Percentiles rank a stretch among this genome's conserved stretches.
These are phyloP conservation scores for Zaprionus ghesquierei DNA, from an alignment of 1,140 invertebrate genomes.

Conservation along the genomic window DNA sequence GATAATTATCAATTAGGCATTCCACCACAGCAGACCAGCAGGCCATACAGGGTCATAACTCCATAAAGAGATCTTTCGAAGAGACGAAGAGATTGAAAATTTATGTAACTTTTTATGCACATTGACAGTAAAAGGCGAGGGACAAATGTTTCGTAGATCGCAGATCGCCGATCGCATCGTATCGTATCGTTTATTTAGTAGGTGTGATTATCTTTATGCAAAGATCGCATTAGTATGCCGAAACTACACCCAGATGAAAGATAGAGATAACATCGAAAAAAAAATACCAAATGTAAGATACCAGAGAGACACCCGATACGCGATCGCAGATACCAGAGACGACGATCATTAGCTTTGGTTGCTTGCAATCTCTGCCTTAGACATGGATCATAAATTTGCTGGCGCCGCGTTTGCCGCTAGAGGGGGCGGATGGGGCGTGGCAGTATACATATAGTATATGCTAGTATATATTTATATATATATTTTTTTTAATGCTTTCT, in stretches of 20 bases:
- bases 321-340: not conserved
- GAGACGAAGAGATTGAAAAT: conserved; percentile 54
- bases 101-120: conserved; percentile 78
- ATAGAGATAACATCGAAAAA: not conserved
- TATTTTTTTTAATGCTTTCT: conserved; percentile 49
- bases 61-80: not conserved
- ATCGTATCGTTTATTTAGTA: conserved; percentile 70
- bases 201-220: conserved; percentile 80
- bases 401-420: not conserved
- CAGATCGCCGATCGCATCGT: conserved; percentile 24
- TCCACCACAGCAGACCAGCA: conserved; percentile 5
- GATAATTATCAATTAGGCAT: conserved; percentile 82
- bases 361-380: not conserved
- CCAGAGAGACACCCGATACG: conserved; percentile 6
- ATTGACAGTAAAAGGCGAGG: conserved; percentile 76
- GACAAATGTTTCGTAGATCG: conserved; percentile 50
- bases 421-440: conserved; percentile 14
- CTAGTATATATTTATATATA: conserved; percentile 27
- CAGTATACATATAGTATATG: conserved; percentile 2
- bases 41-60: conserved; percentile 45
- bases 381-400: conserved; percentile 28
- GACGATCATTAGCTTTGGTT: not conserved
- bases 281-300: not conserved
- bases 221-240: conserved; percentile 71
- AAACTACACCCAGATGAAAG: conserved; percentile 32